phyloP scores from a whole-genome alignment of 2,797 vertebrate genomes.

The Lepilemur ruficaudatus region DNA sequence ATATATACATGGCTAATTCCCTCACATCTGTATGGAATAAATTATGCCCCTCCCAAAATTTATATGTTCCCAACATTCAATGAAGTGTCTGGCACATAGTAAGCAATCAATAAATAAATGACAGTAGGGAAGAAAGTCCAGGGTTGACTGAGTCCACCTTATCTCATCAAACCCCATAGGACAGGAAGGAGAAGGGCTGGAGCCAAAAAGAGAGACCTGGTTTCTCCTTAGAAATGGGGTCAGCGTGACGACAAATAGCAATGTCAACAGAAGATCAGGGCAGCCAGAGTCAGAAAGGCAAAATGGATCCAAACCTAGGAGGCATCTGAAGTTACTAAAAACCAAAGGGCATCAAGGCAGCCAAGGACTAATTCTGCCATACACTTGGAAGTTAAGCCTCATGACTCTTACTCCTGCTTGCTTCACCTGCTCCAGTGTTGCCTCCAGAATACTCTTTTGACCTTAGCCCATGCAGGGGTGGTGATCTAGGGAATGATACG shows the following conservation, averaged over 20 bases:
- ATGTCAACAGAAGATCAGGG: background rate
- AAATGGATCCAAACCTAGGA: constrained; percentile 6
- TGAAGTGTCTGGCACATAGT: background rate
- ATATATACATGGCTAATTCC: background rate
- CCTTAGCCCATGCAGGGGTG: background rate
- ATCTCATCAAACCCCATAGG: background rate
- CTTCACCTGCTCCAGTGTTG: background rate
- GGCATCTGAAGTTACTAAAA: background rate
- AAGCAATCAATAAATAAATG: background rate
- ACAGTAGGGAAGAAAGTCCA: background rate
- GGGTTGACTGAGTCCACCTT: background rate
- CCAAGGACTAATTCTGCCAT: background rate
- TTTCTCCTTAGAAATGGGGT: background rate
- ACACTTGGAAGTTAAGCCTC: background rate
- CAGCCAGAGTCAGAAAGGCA: background rate
- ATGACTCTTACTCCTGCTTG: background rate
- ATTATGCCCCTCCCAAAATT: background rate
- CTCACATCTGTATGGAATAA: background rate
- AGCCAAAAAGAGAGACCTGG: background rate
- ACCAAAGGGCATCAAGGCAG: background rate
- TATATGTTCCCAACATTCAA: background rate
- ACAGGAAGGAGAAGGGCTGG: background rate
- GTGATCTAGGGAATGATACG: background rate
- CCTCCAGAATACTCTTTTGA: background rate
- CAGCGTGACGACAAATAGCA: background rate